Base-by-base conservation (phyloP, 2,888 invertebrate species). In the Mimachlamys varia region DNA sequence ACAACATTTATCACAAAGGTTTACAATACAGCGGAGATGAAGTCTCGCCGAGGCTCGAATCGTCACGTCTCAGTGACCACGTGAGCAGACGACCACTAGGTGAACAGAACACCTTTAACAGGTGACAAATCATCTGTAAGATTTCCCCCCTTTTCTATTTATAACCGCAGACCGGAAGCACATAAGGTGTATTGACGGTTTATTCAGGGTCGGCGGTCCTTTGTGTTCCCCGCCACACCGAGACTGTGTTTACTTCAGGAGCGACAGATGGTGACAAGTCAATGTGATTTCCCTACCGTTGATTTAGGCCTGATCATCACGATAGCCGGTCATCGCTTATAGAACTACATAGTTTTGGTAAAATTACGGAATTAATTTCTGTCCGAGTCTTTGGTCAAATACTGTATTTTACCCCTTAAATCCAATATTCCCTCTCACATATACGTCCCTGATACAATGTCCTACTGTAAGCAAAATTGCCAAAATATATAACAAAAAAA, bases 61-160 rank as follows among this genome's bases (percentile, higher is more conserved):
- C 76, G 76, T 33, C 76, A 76, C 76, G 76, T 12, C 76, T 76
- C 76, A 15, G 10, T 76, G 17, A 76, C 33, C 33, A 76, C 33
- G 33, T 12, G 76, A 76, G 76, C 76, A 76, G 76, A 76, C 76
- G 76, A 76, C 33, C 33, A 76, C 27, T 76, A 13, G 33, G 22
- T 17, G n/a, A 62, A 62, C 62, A 22, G 62, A 62, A 33, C 76
- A 76, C 76, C 76, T 76, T 76, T 27, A 33, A 76, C 76, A 76
- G 76, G 76, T 76, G 76, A 76, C 76, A 76, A 76, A 33, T 76
- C 76, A 76, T 76, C 76, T 76, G 76, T 76, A 33, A 76, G 76
- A 76, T 33, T 76, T 76, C 76, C 76, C 62, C 76, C 76, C 13
- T 76, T 76, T 76, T 76, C 76, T 76, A 76, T 76, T 33, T 76